Evolutionary conservation across 2,888 invertebrate species (phyloP), one percentile per base, ranked within the genome.

Genomic region (Volucella bombylans): DNA sequence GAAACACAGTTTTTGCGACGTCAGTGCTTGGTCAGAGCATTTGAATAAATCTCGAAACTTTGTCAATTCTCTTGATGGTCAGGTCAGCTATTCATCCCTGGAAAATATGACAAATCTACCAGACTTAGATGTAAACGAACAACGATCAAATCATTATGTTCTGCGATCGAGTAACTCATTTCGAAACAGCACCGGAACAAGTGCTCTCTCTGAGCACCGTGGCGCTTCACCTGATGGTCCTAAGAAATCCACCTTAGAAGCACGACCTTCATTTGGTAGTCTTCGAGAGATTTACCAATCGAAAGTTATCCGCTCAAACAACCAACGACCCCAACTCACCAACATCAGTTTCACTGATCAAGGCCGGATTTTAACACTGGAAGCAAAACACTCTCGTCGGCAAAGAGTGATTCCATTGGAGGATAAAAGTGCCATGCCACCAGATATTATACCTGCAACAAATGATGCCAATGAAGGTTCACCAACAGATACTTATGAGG

Each of bases 281-380:
- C 92, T 96, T 1, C 93, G 96, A 67, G 95, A 96, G 89, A 95
- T 96, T 86, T 95, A 95, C 88, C 96, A 96, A 87, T 94, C 94
- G 12, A 93, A 94, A 55, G 92, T 93, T 82, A 92, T 92, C 81
- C 90, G 92, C 39, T 92, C 91, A 62, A 92, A 93, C 65, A 89
- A 88, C 68, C 88, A 88, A 88, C 90, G 92, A 39, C 90, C 93
- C 73, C 93, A 92, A 68, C 71, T 88, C 8, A 86, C 77, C 2
- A 87, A 83, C 50, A 87, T 89, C 55, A 88, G 87, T 86, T 86
- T 87, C 1, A 88, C 87, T n/a, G 89, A 94, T 82, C 94, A 94
- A 89, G 95, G 95, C 1, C 93, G 94, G 52, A 92, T 95, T 65
- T 89, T 96, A 23, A 96, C 96, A 0, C 92, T 96, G 64, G 96